Evolutionary conservation across 2,888 invertebrate species (phyloP).

Genomic region (Caenorhabditis sp.): DNA sequence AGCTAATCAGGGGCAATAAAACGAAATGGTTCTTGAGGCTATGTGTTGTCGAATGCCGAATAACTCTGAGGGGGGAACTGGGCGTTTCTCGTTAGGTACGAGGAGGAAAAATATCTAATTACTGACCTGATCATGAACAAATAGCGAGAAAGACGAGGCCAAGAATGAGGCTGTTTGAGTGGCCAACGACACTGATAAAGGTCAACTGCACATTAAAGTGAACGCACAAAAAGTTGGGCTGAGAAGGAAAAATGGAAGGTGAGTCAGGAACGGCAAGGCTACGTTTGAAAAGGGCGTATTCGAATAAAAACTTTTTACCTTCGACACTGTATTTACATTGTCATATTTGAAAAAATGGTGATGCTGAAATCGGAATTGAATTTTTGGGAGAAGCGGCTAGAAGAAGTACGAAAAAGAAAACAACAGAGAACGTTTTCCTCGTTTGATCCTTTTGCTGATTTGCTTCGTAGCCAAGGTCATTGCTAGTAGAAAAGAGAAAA

Average conservation of each 20-base stretch:
- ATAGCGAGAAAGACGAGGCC: slow-evolving; percentile 8
- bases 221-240: slow-evolving; percentile 25
- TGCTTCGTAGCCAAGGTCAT: slow-evolving; percentile 15
- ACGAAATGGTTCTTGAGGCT: slow-evolving; percentile 15
- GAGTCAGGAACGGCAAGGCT: slow-evolving; percentile 49
- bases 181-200: slow-evolving; percentile 37
- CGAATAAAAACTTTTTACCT: neutral
- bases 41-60: slow-evolving; percentile 1
- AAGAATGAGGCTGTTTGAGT: neutral
- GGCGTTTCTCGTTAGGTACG: slow-evolving; percentile 11
- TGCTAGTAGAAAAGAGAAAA: slow-evolving; percentile 3
- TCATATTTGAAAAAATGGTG: slow-evolving; percentile 7
- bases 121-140: slow-evolving; percentile 24
- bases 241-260: slow-evolving; percentile 4
- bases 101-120: slow-evolving; percentile 24
- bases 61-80: slow-evolving; percentile 10
- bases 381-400: too few species aligned
- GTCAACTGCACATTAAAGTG: slow-evolving; percentile 49
- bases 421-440: neutral
- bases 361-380: neutral
- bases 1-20: slow-evolving; percentile 30
- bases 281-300: neutral
- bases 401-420: too few species aligned
- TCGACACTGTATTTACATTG: slow-evolving; percentile 3
- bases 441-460: slow-evolving; percentile 7